Percentiles rank a stretch among this genome's conserved stretches.
Evolutionary conservation across 2,797 vertebrate species (phyloP).

Genomic region (Iguana delicatissima): DNA sequence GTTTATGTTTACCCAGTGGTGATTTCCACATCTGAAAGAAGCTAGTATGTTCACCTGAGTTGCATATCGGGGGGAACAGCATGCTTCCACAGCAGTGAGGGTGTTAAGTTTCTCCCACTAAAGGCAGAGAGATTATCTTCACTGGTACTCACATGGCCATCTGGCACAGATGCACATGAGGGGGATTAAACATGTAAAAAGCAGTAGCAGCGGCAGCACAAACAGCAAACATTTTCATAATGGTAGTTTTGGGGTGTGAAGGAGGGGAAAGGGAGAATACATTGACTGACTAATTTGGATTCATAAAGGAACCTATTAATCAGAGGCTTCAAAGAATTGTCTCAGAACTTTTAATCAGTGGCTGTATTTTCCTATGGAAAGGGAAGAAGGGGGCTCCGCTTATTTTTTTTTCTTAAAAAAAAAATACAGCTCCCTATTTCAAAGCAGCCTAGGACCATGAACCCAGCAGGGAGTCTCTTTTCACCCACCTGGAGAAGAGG

Average conservation of each 20-base stretch:
- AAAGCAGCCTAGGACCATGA: conserved; percentile 59
- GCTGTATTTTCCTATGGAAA: conserved; percentile 64
- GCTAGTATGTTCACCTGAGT: conserved; percentile 12
- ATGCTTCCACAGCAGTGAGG: not conserved
- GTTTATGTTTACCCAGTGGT: conserved; percentile 25
- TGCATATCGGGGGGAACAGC: not conserved
- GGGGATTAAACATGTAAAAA: conserved; percentile 69
- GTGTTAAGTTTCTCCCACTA: not conserved
- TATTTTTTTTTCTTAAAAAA: conserved; percentile 47
- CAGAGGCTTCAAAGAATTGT: conserved; percentile 73
- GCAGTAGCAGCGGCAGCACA: conserved; percentile 32
- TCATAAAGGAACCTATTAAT: conserved; percentile 77
- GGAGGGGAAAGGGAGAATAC: conserved; percentile 28
- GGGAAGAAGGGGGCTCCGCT: conserved; percentile 49
- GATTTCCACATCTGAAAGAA: conserved; percentile 22
- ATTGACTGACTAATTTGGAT: conserved; percentile 72
- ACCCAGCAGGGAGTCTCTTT: conserved; percentile 70
- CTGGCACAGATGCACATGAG: conserved; percentile 62
- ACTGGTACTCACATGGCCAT: conserved; percentile 51
- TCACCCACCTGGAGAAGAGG: conserved; percentile 67
- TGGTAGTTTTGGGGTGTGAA: conserved; percentile 51
- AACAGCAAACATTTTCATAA: conserved; percentile 66
- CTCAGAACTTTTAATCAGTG: conserved; percentile 76
- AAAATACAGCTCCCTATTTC: conserved; percentile 53
- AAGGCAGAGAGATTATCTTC: conserved; percentile 57